These are phyloP conservation scores for Tichodroma muraria DNA, from an alignment of 2,113 vertebrate genomes.

Conservation along the genomic window DNA sequence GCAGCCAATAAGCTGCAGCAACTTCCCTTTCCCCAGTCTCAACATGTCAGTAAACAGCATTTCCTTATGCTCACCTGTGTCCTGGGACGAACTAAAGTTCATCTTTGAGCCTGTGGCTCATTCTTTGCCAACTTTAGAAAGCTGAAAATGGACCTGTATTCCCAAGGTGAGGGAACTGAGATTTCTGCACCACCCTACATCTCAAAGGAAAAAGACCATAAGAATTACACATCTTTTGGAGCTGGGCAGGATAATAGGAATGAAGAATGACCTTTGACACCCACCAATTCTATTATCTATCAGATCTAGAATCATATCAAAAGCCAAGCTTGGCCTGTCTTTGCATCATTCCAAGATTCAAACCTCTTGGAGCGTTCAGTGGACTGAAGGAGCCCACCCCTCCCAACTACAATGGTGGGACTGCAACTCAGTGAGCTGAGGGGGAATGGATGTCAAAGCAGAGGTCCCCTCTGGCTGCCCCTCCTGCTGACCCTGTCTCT, in stretches of 20 bases:
- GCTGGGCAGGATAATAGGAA: background rate
- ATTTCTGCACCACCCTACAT: background rate
- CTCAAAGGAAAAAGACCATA: background rate
- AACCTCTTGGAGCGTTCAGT: background rate
- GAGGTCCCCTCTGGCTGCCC: background rate
- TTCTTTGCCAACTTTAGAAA: background rate
- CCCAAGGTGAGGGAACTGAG: background rate
- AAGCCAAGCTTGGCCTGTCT: background rate
- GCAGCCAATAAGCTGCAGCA: background rate
- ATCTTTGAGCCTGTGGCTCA: background rate
- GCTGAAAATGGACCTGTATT: background rate
- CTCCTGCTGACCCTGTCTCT: background rate
- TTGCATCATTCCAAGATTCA: background rate
- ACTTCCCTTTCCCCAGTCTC: background rate
- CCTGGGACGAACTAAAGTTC: background rate
- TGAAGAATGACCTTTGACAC: background rate
- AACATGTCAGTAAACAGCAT: background rate
- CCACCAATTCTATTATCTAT: background rate
- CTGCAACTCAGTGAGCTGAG: background rate
- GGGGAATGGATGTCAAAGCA: rapidly evolving
- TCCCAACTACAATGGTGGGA: background rate
- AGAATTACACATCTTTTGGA: background rate
- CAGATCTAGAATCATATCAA: background rate
- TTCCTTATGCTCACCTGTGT: background rate
- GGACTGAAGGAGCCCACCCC: background rate